phyloP scores from a whole-genome alignment of 2,888 invertebrate species.

The Anoncus sp. region DNA sequence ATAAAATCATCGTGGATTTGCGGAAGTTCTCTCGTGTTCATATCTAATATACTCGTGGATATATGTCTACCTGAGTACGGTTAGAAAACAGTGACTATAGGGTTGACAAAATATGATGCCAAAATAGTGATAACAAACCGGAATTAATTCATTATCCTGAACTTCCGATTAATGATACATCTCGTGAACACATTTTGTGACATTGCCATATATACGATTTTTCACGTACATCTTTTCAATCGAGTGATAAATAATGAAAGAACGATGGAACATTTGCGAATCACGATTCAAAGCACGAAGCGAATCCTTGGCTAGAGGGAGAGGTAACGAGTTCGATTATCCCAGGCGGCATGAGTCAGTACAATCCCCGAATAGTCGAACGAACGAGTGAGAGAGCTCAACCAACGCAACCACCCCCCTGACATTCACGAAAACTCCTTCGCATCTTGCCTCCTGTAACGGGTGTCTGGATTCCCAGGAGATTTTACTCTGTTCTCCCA shows the following conservation, averaged over 20 bases:
- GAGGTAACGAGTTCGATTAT: constrained; percentile 82
- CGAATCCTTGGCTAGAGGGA: constrained; percentile 75
- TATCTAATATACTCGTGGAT: constrained; percentile 30
- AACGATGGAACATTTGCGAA: constrained; percentile 42
- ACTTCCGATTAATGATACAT: constrained; percentile 1
- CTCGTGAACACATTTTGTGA: background rate
- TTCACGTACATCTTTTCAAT: background rate
- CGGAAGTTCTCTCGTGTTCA: constrained; percentile 1
- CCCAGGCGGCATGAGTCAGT: constrained; percentile 80
- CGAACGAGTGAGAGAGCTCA: constrained; percentile 34
- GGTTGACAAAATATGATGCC: background rate
- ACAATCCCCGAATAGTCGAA: constrained; percentile 60
- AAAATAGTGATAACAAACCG: background rate
- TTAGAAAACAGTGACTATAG: background rate
- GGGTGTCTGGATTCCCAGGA: constrained; percentile 82
- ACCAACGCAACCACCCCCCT: constrained; percentile 51
- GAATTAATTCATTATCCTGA: background rate
- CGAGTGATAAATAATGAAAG: constrained; percentile 1
- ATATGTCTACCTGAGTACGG: background rate
- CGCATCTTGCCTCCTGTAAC: constrained; percentile 66
- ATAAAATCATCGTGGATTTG: constrained; percentile 51
- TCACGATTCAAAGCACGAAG: constrained; percentile 78
- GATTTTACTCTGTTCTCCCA: constrained; percentile 75
- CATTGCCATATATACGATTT: background rate
- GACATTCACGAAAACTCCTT: constrained; percentile 42